Percentiles rank a stretch among this genome's conserved stretches.
Evolutionary conservation across 53 echinoderm and acorn worm species (phyloP).

Genomic region (Pentamera pediparva): DNA sequence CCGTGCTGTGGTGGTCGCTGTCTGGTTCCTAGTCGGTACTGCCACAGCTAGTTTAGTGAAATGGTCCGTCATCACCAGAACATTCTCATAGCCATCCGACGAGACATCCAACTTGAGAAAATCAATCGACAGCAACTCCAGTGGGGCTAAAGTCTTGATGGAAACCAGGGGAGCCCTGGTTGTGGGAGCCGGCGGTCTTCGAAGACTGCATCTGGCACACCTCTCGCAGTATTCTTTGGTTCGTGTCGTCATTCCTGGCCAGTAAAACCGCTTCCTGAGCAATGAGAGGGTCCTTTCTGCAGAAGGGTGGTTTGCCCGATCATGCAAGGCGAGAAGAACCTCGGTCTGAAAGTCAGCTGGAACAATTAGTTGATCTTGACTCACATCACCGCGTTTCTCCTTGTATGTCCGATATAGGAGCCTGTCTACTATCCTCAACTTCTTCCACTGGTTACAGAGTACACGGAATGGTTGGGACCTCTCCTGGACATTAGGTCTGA

Average conservation of each 20-base stretch:
- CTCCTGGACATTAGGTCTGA: background rate
- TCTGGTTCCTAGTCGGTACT: constrained; percentile 23
- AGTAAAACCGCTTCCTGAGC: background rate
- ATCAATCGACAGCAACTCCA: constrained; percentile 28
- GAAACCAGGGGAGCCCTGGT: background rate
- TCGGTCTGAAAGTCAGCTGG: background rate
- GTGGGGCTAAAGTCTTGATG: background rate
- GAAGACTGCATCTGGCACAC: constrained; percentile 8
- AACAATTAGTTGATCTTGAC: background rate
- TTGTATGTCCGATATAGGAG: background rate
- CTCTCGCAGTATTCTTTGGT: background rate
- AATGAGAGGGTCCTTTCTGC: background rate
- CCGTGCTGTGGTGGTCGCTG: constrained; percentile 19
- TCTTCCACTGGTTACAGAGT: background rate
- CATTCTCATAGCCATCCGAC: constrained; percentile 17
- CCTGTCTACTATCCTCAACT: background rate
- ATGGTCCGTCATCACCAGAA: constrained; percentile 28
- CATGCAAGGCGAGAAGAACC: background rate
- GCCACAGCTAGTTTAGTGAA: constrained; percentile 27
- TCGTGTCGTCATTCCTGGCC: constrained; percentile 1
- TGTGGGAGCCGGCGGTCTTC: background rate
- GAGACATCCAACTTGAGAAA: constrained; percentile 19
- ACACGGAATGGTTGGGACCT: background rate
- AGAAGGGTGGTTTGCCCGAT: background rate
- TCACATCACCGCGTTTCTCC: background rate